Evolutionary conservation across 2,888 invertebrate species (phyloP), one percentile per base, ranked within the genome.

Genomic region (Drosophila macrospina): DNA sequence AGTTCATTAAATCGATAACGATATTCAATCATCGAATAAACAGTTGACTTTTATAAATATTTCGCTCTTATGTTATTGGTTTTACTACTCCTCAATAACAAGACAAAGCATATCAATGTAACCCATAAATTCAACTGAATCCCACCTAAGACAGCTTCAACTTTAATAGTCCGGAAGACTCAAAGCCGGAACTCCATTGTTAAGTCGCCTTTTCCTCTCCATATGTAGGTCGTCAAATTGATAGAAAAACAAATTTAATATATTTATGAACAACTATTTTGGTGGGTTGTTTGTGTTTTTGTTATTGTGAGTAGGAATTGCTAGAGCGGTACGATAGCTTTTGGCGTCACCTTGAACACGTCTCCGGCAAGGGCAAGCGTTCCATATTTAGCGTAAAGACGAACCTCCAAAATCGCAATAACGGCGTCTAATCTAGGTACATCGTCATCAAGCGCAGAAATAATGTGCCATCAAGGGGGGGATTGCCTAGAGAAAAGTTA

Each of bases 381-480:
- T 52, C 56, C 68, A 39, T 42, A 73, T 59, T 77, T 30, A 24
- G 47, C 48, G 56, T 24, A 42, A 30, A 15, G 42, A 16, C 57
- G 44, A 66, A 62, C 45, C 63, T 62, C 64, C 64, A 63, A 70
- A 52, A 63, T 74, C 60, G 64, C 65, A 57, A 59, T 54, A 67
- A 44, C 13, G 45, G 51, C 44, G 45, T 37, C 55, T 79, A 87
- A 87, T 82, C 82, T 74, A 30, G 52, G 68, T 68, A 85, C 62
- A 87, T 70, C 69, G 82, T 82, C 82, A 86, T 85, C 82, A 65
- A 82, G 67, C 83, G 64, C 37, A 51, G 61, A 76, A 79, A 54
- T 85, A 87, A 87, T 87, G 86, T 85, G 86, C 88, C 86, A 82
- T 82, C 76, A 87, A 85, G 88, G 88, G 82, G 85, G 88, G 82